phyloP scores from a whole-genome alignment of 2,113 vertebrate genomes.

The Onychostruthus taczanowskii region DNA sequence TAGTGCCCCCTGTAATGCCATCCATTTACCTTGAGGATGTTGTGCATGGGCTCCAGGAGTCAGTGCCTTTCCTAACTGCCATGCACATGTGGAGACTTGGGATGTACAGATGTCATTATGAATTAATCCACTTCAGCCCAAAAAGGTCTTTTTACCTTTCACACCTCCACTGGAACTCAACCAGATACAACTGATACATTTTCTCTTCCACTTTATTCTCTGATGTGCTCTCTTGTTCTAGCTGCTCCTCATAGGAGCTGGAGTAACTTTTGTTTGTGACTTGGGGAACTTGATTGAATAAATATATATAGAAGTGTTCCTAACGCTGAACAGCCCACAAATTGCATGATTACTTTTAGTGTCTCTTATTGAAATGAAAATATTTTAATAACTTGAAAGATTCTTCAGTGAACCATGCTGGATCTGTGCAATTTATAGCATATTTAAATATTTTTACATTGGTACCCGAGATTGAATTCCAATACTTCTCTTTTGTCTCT shows the following conservation, averaged over 20 bases:
- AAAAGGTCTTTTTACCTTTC: conserved; percentile 46
- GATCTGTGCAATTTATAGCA: conserved; percentile 59
- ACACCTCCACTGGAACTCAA: conserved; percentile 23
- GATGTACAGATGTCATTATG: neutral
- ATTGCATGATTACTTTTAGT: conserved; percentile 32
- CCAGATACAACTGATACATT: neutral
- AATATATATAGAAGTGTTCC: conserved; percentile 25
- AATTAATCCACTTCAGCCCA: neutral
- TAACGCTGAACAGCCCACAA: conserved; percentile 56
- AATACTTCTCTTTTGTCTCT: conserved; percentile 65
- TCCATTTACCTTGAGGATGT: neutral
- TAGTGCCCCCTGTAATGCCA: neutral
- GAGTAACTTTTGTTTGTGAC: conserved; percentile 61
- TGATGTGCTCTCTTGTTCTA: conserved; percentile 31
- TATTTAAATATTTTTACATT: conserved; percentile 68
- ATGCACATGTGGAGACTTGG: neutral
- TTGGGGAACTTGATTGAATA: conserved; percentile 52
- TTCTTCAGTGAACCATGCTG: conserved; percentile 52
- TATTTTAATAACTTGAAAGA: conserved; percentile 72
- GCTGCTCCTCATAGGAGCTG: neutral
- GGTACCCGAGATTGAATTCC: conserved; percentile 61
- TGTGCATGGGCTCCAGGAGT: conserved; percentile 2
- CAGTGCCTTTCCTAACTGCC: neutral
- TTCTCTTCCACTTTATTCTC: conserved; percentile 44
- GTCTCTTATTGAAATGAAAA: conserved; percentile 48